Evolutionary conservation across 2,113 vertebrate species (phyloP), one percentile per base, ranked within the genome.

Genomic region (Agelaius tricolor): DNA sequence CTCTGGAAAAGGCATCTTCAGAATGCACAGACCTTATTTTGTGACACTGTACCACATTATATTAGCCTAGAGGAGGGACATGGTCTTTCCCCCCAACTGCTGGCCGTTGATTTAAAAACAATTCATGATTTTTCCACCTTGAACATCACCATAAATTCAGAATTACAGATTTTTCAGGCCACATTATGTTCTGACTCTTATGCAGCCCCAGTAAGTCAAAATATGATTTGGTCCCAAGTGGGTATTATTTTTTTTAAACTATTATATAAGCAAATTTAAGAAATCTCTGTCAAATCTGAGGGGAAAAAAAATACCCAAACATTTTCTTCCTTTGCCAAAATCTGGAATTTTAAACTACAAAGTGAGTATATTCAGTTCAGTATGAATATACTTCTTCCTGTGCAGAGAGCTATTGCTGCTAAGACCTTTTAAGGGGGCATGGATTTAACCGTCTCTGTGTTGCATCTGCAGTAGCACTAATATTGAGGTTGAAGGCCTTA

Each of bases 391-490:
- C 6, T 55, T n/a, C 21, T 51, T 71, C n/a, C 27, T 74, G 37
- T 89, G 69, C n/a, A 59, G 59, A 49, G 21, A 65, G 24, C 19
- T 63, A 19, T 33, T 71, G n/a, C 44, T 76, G 15, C 63, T 37
- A 52, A 58, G 72, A 27, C 12, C 9, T 66, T 61, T 47, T n/a
- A 67, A 44, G 37, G 28, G n/a, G 85, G 6, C 17, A 17, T 0
- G 1, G 6, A 15, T 80, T 75, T 76, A 54, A 41, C 6, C 3
- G 0, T 18, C 10, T 75, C 30, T 33, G 10, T 2, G 1, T 15
- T 78, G 51, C n/a, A 82, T 37, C 62, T 37, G 27, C 57, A 71
- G 27, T 24, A 37, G 54, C 19, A 11, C 1, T 1, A 37, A 11
- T 58, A 23, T 21, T 54, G 43, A 75, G 51, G n/a, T 52, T 72